phyloP scores from a whole-genome alignment of 1,140 invertebrate genomes.

The Drosophila suzukii region DNA sequence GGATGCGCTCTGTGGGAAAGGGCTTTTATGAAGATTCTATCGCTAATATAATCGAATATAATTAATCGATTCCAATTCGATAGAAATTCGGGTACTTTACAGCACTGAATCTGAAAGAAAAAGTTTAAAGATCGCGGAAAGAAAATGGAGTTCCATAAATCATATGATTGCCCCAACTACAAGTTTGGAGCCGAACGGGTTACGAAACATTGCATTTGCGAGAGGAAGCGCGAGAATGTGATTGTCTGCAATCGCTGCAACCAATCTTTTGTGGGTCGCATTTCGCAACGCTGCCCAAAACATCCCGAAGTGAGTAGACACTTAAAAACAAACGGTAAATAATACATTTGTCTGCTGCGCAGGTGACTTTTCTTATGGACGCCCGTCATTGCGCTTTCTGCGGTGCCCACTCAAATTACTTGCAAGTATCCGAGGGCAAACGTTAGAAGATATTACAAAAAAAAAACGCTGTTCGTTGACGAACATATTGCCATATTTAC shows the following conservation, averaged over 20 bases:
- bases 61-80: not conserved
- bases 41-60: too few species aligned
- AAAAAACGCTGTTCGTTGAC: constrained; percentile 20
- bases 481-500: not conserved
- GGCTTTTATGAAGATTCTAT: too few species aligned
- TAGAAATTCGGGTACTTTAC: not conserved
- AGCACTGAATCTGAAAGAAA: not conserved
- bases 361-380: constrained; percentile 61
- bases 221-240: constrained; percentile 36
- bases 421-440: constrained; percentile 23
- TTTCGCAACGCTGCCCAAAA: constrained; percentile 33
- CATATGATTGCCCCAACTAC: not conserved
- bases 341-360: not conserved
- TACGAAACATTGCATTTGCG: constrained; percentile 44
- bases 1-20: not conserved
- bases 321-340: not conserved
- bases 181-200: not conserved
- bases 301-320: constrained; percentile 51
- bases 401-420: constrained; percentile 26
- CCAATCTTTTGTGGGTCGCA: constrained; percentile 50
- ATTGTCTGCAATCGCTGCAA: constrained; percentile 46
- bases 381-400: constrained; percentile 60
- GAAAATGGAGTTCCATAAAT: constrained; percentile 25
- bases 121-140: not conserved
- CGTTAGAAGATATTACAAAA: not conserved